These are phyloP conservation scores for Temnothorax nylanderi DNA, from an alignment of 1,140 invertebrate genomes.

Conservation along the genomic window DNA sequence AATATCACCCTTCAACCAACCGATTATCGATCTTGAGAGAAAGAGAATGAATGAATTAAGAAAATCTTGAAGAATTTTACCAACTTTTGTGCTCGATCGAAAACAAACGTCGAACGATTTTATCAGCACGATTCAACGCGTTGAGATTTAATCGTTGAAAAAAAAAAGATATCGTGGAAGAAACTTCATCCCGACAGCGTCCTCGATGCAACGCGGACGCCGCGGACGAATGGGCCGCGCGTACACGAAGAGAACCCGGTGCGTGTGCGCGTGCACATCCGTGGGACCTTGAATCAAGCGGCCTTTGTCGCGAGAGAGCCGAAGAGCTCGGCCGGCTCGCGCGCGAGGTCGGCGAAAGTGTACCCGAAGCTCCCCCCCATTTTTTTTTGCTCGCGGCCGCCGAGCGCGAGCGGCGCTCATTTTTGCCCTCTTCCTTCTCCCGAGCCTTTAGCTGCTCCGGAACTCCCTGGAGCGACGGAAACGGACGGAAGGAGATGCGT, in stretches of 20 bases:
- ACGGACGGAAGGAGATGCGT: conserved; percentile 37
- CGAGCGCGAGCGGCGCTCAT: conserved; percentile 53
- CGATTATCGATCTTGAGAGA: neutral
- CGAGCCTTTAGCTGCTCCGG: conserved; percentile 49
- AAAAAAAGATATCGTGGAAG: neutral
- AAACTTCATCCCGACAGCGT: conserved; percentile 28
- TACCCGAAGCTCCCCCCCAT: conserved; percentile 82
- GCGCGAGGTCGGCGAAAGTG: conserved; percentile 85
- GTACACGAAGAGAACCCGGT: conserved; percentile 21
- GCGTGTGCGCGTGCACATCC: conserved; percentile 73
- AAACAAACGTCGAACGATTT: neutral
- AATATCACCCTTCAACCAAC: neutral
- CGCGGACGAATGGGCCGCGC: conserved; percentile 38
- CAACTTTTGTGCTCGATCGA: neutral
- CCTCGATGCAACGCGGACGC: conserved; percentile 37
- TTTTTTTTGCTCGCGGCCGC: conserved; percentile 71
- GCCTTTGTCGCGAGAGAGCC: conserved; percentile 85
- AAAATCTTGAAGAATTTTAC: neutral
- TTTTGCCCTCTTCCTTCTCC: conserved; percentile 66
- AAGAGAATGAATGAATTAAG: neutral
- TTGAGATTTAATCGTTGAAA: neutral
- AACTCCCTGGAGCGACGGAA: conserved; percentile 54
- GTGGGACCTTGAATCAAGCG: conserved; percentile 85
- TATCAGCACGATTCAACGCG: neutral
- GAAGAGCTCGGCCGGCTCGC: conserved; percentile 74